phyloP scores from a whole-genome alignment of 1,140 invertebrate genomes.

The Calliopsis andreniformis region DNA sequence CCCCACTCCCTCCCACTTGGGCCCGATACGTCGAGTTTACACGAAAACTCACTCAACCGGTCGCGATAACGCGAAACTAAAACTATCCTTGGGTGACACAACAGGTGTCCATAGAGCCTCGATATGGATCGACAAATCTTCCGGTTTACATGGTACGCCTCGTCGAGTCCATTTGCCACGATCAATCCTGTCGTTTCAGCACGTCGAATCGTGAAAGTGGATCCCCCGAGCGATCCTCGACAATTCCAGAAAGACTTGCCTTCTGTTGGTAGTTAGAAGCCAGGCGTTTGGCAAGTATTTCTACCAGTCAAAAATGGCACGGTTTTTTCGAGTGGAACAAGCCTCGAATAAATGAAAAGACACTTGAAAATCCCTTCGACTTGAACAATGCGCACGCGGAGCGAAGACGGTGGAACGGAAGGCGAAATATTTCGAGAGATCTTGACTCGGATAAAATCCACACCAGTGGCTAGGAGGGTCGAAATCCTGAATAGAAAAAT shows the following conservation, averaged over 20 bases:
- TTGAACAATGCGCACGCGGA: too few species aligned
- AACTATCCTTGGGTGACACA: slow-evolving; percentile 71
- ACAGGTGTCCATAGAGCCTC: slow-evolving; percentile 72
- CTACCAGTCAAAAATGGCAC: background rate
- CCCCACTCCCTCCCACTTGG: background rate
- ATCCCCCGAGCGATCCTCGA: slow-evolving; percentile 32
- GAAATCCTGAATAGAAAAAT: slow-evolving; percentile 51
- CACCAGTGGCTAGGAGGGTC: slow-evolving; percentile 22
- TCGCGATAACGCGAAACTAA: slow-evolving; percentile 76
- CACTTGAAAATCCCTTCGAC: background rate
- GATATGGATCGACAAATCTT: slow-evolving; percentile 70
- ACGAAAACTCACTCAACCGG: slow-evolving; percentile 78
- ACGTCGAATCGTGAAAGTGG: slow-evolving; percentile 37
- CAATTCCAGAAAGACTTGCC: background rate
- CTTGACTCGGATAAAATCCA: slow-evolving; percentile 48
- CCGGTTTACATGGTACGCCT: slow-evolving; percentile 56
- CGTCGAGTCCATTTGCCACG: slow-evolving; percentile 59
- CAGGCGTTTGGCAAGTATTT: too few species aligned
- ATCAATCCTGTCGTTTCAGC: slow-evolving; percentile 54
- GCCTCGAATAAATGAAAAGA: background rate
- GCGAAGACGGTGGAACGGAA: background rate
- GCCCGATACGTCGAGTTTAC: slow-evolving; percentile 69
- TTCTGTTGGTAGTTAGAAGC: too few species aligned
- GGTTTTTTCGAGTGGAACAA: too few species aligned
- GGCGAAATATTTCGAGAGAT: slow-evolving; percentile 17